phyloP scores from a whole-genome alignment of 2,888 invertebrate genomes.

The Nemurella pictetii region DNA sequence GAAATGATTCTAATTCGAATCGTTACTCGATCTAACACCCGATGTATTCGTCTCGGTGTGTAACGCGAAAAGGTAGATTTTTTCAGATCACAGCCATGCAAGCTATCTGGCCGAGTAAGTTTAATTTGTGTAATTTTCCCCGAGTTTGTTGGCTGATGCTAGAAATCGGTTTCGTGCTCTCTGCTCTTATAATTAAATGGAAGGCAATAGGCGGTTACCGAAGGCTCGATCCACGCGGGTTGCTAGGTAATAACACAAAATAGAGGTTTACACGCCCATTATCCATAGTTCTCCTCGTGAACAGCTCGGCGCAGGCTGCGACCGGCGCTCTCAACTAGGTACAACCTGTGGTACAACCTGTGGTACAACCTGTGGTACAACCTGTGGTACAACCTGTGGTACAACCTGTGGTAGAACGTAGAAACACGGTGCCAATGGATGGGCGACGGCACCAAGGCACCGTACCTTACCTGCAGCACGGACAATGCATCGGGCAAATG shows the following conservation, averaged over 20 bases:
- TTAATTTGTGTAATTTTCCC: slow-evolving; percentile 30
- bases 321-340: too few species aligned
- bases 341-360: too few species aligned
- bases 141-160: slow-evolving; percentile 24
- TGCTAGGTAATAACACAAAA: slow-evolving; percentile 18
- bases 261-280: slow-evolving; percentile 13
- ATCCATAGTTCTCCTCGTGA: background rate
- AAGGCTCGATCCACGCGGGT: background rate
- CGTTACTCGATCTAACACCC: background rate
- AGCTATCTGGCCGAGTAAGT: slow-evolving; percentile 8
- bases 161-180: slow-evolving; percentile 29
- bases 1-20: background rate
- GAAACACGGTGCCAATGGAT: background rate
- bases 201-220: slow-evolving; percentile 8
- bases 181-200: slow-evolving; percentile 30
- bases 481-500: background rate
- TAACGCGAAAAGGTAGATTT: slow-evolving; percentile 13
- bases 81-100: slow-evolving; percentile 8
- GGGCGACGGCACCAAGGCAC: background rate
- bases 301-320: background rate
- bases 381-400: too few species aligned
- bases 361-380: too few species aligned
- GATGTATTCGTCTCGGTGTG: slow-evolving; percentile 20
- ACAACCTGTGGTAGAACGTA: background rate
- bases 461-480: too few species aligned